phyloP scores from a whole-genome alignment of 2,797 vertebrate genomes.

The Esox lucius region DNA sequence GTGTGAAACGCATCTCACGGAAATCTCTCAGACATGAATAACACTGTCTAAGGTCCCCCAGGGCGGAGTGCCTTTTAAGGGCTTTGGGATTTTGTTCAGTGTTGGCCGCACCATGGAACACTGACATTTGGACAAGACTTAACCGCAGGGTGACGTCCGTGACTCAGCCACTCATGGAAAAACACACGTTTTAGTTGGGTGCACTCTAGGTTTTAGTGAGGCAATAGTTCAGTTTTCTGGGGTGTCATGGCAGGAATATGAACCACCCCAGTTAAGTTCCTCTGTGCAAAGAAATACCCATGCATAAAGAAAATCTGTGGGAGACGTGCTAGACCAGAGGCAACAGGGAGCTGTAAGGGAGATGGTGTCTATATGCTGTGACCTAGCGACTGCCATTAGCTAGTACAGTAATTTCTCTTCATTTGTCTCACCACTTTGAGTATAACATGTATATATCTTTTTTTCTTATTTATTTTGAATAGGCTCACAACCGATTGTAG shows the following conservation, averaged over 20 bases:
- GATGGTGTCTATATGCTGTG: not conserved
- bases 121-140: not conserved
- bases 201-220: not conserved
- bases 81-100: not conserved
- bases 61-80: not conserved
- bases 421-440: not conserved
- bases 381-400: not conserved
- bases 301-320: not conserved
- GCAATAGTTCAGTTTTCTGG: conserved; percentile 5
- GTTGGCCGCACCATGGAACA: not conserved
- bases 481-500: no score
- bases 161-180: not conserved
- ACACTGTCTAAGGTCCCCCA: no score
- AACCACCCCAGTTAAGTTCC: conserved; percentile 12
- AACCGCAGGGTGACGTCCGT: not conserved
- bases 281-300: conserved; percentile 2
- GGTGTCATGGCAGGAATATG: conserved; percentile 21
- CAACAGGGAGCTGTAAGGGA: not conserved
- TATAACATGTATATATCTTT: not conserved
- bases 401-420: not conserved
- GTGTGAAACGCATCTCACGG: no score
- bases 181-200: not conserved
- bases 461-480: not conserved
- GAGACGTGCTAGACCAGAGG: not conserved
- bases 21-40: no score